Base-by-base conservation (phyloP, 2,113 vertebrate genomes). In the Microcebus tavaratra region DNA sequence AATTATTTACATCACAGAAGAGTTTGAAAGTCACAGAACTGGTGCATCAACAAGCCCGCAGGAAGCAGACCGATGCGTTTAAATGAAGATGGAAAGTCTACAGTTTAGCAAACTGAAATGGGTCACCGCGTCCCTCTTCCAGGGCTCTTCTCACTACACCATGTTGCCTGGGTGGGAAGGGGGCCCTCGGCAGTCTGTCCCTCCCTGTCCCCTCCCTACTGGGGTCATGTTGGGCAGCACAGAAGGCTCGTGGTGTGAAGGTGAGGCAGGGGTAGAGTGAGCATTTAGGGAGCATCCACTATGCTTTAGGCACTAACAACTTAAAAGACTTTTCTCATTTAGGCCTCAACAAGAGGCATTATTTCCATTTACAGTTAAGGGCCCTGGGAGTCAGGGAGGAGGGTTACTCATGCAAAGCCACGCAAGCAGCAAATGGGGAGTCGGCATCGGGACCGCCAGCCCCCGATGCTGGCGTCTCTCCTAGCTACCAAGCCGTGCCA, bases 401-500 rank as follows among this genome's bases (percentile, higher is more conserved):
- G 18, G 3, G 23, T 34, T 36, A 15, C 59, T 55, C 12, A 23
- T 45, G 4, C 34, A 34, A 20, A 13, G 86, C 14, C 17, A 13
- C 6, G 25, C 11, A 25, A 70, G 55, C 25, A 63, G 68, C 31
- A 36, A 48, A 53, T 48, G 12, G 6, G 84, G 31, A 72, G 63
- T 61, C 1, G 0, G 18, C 25, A 48, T 29, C 25, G 55, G 73
- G 65, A 12, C 53, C 3, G 1, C 17, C 79, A 8, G 45, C 29
- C 73, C 23, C 79, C 18, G 5, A 8, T 0, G 0, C 13, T 17
- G 1, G 23, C 1, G 2, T 45, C 29, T 27, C 27, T 10, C 20
- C 27, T 53, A n/a, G 39, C 7, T 57, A n/a, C 17, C 27, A 29
- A 84, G 29, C 23, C 8, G 50, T 42, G 39, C 31, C 34, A 2